Evolutionary conservation across 2,113 vertebrate genomes (phyloP).

Genomic region (Aplodontia rufa): DNA sequence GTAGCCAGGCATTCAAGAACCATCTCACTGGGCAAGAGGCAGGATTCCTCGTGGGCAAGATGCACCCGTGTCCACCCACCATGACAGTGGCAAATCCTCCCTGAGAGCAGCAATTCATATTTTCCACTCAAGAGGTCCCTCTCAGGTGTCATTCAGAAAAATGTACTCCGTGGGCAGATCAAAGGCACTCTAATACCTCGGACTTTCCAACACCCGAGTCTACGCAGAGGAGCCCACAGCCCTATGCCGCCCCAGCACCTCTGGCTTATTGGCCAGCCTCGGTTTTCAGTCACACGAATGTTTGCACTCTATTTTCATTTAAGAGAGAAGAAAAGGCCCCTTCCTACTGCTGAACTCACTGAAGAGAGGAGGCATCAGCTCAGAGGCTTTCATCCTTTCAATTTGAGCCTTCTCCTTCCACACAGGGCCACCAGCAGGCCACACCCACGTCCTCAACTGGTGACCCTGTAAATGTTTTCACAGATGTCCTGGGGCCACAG

Average conservation of each 20-base stretch:
- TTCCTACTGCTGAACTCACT: not conserved
- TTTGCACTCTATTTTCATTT: not conserved
- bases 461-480: not conserved
- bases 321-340: not conserved
- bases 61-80: not conserved
- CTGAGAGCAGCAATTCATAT: slow-evolving; percentile 32
- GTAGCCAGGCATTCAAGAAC: not conserved
- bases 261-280: not conserved
- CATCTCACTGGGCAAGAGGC: not conserved
- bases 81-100: not conserved
- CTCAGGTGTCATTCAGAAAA: slow-evolving; percentile 32
- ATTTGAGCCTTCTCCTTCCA: not conserved
- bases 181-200: not conserved
- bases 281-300: not conserved
- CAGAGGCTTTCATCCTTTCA: accelerated
- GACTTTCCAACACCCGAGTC: slow-evolving; percentile 21
- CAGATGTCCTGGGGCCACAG: not conserved
- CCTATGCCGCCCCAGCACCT: not conserved
- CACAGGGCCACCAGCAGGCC: not conserved
- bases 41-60: not conserved
- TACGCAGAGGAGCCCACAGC: not conserved
- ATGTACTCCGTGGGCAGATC: slow-evolving; percentile 49
- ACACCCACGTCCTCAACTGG: accelerated
- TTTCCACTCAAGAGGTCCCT: slow-evolving; percentile 52
- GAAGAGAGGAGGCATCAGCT: not conserved